A percentile compares a stretch with the other conserved stretches of the same genome.
Evolutionary conservation across 1,140 invertebrate species (phyloP).

Genomic region (Pogonomyrmex barbatus): DNA sequence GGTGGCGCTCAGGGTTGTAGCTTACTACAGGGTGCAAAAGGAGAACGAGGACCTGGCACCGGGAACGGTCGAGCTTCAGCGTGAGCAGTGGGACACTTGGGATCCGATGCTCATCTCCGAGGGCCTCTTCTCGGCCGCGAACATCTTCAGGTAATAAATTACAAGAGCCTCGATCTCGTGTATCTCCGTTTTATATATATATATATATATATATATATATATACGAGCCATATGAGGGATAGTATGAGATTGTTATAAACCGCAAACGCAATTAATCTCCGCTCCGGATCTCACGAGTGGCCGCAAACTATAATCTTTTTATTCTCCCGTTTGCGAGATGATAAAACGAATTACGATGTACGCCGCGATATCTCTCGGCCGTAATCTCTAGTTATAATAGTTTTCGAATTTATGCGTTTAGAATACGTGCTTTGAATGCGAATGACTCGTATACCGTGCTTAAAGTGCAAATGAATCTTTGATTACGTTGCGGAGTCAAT

Average conservation of each 20-base stretch:
- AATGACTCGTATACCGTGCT: background rate
- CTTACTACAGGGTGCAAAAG: slow-evolving; percentile 90
- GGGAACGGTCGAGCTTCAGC: slow-evolving; percentile 87
- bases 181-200: background rate
- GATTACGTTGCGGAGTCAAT: background rate
- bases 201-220: too few relatives aligned
- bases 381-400: background rate
- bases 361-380: background rate
- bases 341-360: background rate
- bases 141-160: slow-evolving; percentile 93
- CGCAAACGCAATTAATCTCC: background rate
- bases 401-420: slow-evolving; percentile 6
- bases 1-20: slow-evolving; percentile 96
- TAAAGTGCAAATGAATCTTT: slow-evolving; percentile 40
- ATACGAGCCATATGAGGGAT: background rate
- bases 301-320: background rate
- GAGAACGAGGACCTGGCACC: slow-evolving; percentile 88
- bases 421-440: background rate
- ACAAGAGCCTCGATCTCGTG: background rate
- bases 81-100: slow-evolving; percentile 97
- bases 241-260: background rate
- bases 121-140: slow-evolving; percentile 98
- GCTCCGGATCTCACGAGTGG: background rate
- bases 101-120: slow-evolving; percentile 99
- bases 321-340: background rate